Evolutionary conservation across 2,113 vertebrate genomes (phyloP), one percentile per base, ranked within the genome.

Genomic region (Platysternon megacephalum): DNA sequence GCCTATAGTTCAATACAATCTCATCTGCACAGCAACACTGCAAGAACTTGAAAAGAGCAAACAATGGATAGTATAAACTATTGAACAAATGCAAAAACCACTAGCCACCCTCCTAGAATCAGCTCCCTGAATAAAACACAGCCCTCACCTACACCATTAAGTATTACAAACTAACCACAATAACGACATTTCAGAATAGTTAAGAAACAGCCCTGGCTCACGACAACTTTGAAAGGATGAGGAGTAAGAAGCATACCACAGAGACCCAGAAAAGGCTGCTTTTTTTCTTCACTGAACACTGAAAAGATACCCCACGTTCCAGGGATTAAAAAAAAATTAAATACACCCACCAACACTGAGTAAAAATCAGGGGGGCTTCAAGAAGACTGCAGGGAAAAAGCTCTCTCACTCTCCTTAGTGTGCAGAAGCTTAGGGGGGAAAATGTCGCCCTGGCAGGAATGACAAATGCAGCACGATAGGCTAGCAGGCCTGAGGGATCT

Each of bases 391-490:
- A 97, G 97, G 98, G 96, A 94, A 96, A 97, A 97, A 95, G 97
- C 98, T 97, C 91, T 88, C 97, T 98, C 96, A 84, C 97, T 97
- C 97, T 98, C 97, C 96, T 97, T 95, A 96, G 97, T 95, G 98
- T 98, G 98, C 98, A 97, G 98, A 97, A 98, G 98, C 98, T 98
- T 97, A 98, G 97, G 98, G 98, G 95, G 94, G 52, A 96, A 97
- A 97, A 98, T 98, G 98, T 99, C 98, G 98, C 98, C 98, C 97
- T 97, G 98, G 98, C 98, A 98, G 98, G 98, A 98, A 98, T 98
- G 98, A 98, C 99, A 99, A 99, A 98, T 98, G 98, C 98, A 97
- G 98, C 87, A 95, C 88, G 98, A 98, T 98, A 98, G 98, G 98
- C 98, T 98, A 96, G 93, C 98, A 98, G 98, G 98, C 98, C 98